These are phyloP conservation scores for Acinonyx jubatus DNA, from an alignment of 2,113 vertebrate genomes.

Conservation along the genomic window DNA sequence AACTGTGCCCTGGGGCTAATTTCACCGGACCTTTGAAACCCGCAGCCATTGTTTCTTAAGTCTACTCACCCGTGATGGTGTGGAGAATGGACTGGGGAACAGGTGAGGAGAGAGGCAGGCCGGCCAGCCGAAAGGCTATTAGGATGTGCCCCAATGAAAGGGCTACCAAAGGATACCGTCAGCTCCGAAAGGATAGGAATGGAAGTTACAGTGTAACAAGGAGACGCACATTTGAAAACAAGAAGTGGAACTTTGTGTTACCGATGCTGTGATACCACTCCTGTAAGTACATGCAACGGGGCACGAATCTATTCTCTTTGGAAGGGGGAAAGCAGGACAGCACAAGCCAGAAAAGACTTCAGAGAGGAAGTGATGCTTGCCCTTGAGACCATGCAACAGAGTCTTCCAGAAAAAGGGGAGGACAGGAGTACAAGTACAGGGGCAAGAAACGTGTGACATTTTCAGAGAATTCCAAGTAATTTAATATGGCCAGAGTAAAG, in stretches of 20 bases:
- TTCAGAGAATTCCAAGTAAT: neutral
- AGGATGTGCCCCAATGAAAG: neutral
- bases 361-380: neutral
- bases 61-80: neutral
- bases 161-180: neutral
- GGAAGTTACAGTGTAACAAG: neutral
- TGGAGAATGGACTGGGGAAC: neutral
- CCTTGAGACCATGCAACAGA: neutral
- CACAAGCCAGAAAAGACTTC: neutral
- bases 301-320: neutral
- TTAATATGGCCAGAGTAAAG: neutral
- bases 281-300: accelerated
- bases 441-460: neutral
- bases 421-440: neutral
- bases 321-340: neutral
- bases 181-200: neutral
- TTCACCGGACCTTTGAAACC: neutral
- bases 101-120: neutral
- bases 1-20: neutral
- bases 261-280: neutral
- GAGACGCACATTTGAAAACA: neutral
- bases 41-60: neutral
- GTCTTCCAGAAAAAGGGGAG: neutral
- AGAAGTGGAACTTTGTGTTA: neutral
- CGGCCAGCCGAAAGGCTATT: neutral